These are phyloP conservation scores for Alviniconcha marisindica DNA, from an alignment of 1,140 invertebrate genomes.

Conservation along the genomic window DNA sequence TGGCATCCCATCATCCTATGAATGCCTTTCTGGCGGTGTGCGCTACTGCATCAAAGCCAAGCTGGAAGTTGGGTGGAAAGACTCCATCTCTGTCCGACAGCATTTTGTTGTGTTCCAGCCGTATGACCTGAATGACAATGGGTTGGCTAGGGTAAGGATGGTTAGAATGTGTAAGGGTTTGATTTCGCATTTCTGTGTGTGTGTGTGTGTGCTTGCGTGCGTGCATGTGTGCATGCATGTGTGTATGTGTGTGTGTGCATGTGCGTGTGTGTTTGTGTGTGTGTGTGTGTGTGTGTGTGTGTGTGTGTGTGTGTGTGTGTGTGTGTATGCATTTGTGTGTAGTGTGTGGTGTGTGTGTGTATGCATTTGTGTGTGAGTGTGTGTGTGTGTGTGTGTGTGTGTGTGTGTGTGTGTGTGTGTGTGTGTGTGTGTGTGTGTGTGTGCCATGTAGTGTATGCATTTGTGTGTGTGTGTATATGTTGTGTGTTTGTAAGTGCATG, in stretches of 20 bases:
- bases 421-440: not conserved
- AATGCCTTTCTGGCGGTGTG: not conserved
- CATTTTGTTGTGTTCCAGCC: not conserved
- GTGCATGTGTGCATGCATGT: not conserved
- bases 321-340: not conserved
- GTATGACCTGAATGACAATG: not conserved
- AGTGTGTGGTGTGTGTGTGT: not conserved
- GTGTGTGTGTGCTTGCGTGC: not conserved
- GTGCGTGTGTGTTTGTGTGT: not conserved
- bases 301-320: slow-evolving; percentile 14
- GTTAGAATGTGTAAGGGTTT: not conserved
- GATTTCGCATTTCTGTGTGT: not conserved
- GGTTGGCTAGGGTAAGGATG: not conserved
- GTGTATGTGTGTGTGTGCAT: slow-evolving; percentile 18
- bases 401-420: not conserved
- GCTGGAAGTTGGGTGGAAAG: not conserved
- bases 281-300: not conserved
- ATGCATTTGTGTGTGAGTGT: not conserved
- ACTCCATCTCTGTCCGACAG: not conserved
- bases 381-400: not conserved
- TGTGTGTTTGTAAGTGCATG: not conserved
- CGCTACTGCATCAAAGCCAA: not conserved
- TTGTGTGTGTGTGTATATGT: not conserved
- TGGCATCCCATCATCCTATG: not conserved
- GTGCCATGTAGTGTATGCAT: not conserved